Conservation (phyloP, 2,113 vertebrate species). For the Nesogale talazaci region DNA sequence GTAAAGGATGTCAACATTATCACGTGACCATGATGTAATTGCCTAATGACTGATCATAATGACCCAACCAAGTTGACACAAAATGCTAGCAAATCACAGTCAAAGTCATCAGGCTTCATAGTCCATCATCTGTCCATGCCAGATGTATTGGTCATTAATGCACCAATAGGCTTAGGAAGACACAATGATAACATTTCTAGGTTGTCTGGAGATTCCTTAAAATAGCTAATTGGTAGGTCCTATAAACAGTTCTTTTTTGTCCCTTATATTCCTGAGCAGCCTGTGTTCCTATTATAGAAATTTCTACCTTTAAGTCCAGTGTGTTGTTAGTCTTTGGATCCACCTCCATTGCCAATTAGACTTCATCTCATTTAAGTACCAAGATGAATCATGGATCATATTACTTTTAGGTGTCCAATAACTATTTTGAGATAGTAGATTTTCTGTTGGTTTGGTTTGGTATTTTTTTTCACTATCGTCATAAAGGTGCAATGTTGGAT, state of each 20-base stretch:
- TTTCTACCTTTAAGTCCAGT: neutral
- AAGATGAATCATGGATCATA: neutral
- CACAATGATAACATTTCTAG: neutral
- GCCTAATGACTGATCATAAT: neutral
- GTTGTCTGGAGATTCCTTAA: neutral
- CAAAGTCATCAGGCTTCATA: neutral
- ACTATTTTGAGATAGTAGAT: neutral
- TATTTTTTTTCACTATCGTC: too few species aligned
- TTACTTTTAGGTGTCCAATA: neutral
- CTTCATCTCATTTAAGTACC: constrained; percentile 7
- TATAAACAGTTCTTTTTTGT: neutral
- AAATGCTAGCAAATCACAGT: neutral
- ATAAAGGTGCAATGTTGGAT: too few species aligned
- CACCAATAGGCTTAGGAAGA: too few species aligned
- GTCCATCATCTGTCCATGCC: too few species aligned
- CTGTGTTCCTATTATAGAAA: neutral
- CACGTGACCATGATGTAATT: too few species aligned
- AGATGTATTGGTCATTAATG: too few species aligned
- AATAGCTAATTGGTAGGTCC: neutral
- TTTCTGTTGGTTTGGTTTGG: too few species aligned
- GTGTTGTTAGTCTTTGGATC: neutral
- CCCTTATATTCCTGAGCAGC: neutral
- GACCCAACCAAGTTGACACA: neutral
- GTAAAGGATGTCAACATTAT: too few species aligned
- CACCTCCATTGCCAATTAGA: neutral